These are phyloP conservation scores for Erynnis tages DNA, from an alignment of 2,888 invertebrate species.

Conservation along the genomic window DNA sequence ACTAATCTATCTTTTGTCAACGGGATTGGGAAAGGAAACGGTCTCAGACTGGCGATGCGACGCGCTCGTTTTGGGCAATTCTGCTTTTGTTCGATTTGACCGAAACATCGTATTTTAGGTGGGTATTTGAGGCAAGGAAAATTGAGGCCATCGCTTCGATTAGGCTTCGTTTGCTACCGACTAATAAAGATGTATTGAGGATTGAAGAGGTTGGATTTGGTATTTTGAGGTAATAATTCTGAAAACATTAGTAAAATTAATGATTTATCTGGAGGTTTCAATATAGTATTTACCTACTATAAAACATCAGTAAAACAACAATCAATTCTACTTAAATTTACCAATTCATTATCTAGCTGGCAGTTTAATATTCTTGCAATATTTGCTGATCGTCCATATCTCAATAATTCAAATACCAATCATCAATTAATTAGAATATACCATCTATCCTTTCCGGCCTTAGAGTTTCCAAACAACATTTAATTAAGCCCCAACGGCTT, in stretches of 20 bases:
- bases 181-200: neutral
- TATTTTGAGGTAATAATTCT: too few relatives aligned
- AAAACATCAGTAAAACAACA: too few relatives aligned
- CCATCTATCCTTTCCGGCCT: conserved; percentile 16
- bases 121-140: conserved; percentile 12
- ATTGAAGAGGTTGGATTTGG: too few relatives aligned
- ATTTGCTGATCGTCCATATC: too few relatives aligned
- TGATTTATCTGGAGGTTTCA: too few relatives aligned
- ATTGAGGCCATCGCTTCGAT: conserved; percentile 12
- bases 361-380: too few relatives aligned
- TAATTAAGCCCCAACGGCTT: conserved; percentile 22
- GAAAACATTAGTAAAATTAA: too few relatives aligned
- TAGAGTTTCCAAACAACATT: conserved; percentile 22
- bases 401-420: conserved; percentile 4
- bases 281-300: too few relatives aligned
- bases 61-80: conserved; percentile 22
- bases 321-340: too few relatives aligned
- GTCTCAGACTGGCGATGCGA: conserved; percentile 38
- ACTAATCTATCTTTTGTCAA: conserved; percentile 63
- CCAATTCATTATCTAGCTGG: too few relatives aligned
- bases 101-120: conserved; percentile 24
- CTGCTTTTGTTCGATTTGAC: conserved; percentile 25
- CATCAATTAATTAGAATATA: conserved; percentile 18
- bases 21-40: conserved; percentile 38
- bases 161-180: conserved; percentile 7